Evolutionary conservation across 2,113 vertebrate genomes (phyloP).

Genomic region (Bucco capensis): DNA sequence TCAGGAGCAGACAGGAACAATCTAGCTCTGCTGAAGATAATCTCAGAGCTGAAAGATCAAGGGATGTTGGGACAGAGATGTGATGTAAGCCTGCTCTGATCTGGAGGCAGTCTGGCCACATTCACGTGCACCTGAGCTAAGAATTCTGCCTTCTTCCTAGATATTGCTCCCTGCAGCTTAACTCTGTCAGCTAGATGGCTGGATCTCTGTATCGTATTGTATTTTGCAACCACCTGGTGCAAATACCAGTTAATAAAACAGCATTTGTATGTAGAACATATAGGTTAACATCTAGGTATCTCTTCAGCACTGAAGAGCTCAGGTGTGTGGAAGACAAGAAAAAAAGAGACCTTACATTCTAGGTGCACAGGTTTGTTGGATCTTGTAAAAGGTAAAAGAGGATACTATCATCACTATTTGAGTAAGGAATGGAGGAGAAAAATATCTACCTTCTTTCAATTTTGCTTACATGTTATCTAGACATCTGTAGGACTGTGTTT

Average conservation of each 20-base stretch:
- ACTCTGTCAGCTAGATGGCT: background rate
- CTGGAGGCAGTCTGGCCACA: background rate
- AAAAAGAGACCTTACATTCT: background rate
- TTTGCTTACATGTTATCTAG: background rate
- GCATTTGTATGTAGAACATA: background rate
- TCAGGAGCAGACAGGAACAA: background rate
- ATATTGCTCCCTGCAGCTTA: background rate
- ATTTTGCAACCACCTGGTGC: background rate
- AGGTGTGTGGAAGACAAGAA: background rate
- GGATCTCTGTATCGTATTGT: background rate
- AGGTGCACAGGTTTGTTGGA: background rate
- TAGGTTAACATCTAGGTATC: background rate
- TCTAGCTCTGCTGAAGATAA: background rate
- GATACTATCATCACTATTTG: background rate
- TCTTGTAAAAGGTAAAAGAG: background rate
- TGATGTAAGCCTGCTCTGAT: background rate
- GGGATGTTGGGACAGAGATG: fast-evolving
- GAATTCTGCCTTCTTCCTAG: background rate
- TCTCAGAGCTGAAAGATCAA: background rate
- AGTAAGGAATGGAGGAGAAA: background rate
- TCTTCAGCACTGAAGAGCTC: background rate
- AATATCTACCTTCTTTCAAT: background rate
- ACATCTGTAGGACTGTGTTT: background rate
- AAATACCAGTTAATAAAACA: background rate
- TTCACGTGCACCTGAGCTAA: background rate